These are phyloP conservation scores for Hippocampus barbouri DNA, from an alignment of 2,113 vertebrate genomes.

Conservation along the genomic window DNA sequence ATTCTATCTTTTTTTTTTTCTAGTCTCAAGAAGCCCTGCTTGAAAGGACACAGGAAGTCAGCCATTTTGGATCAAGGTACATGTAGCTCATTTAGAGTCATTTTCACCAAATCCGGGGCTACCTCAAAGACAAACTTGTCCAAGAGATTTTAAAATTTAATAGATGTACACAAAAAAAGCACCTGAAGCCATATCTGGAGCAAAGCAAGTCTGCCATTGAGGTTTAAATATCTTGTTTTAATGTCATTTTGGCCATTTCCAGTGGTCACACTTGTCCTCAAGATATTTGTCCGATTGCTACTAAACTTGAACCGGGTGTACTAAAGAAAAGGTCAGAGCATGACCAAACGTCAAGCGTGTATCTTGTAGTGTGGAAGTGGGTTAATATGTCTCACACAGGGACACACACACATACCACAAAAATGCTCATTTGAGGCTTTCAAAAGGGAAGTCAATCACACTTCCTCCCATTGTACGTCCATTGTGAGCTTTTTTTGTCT, in stretches of 20 bases:
- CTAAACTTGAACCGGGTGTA: too few species aligned
- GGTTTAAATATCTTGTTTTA: too few species aligned
- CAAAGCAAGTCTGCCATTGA: background rate
- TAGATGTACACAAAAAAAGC: background rate
- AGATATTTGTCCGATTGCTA: too few species aligned
- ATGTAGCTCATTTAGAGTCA: background rate
- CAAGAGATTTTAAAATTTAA: background rate
- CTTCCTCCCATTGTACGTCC: conserved; percentile 31
- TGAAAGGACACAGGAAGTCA: too few species aligned
- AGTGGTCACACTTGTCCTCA: too few species aligned
- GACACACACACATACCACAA: conserved; percentile 13
- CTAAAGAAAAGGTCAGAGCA: too few species aligned
- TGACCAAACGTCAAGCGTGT: too few species aligned
- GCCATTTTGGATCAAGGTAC: too few species aligned
- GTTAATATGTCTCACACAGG: conserved; percentile 3
- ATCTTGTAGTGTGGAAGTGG: background rate
- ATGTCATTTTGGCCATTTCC: too few species aligned
- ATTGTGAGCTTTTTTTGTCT: conserved; percentile 14
- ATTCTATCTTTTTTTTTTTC: too few species aligned
- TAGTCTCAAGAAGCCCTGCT: too few species aligned
- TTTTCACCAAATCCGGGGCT: too few species aligned
- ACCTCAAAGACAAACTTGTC: background rate
- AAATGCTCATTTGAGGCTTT: conserved; percentile 60
- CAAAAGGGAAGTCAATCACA: conserved; percentile 51
- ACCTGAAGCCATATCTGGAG: background rate